A percentile compares a stretch with the other conserved stretches of the same genome.
These are phyloP conservation scores for Erannis defoliaria DNA, from an alignment of 2,888 invertebrate species.

Conservation along the genomic window DNA sequence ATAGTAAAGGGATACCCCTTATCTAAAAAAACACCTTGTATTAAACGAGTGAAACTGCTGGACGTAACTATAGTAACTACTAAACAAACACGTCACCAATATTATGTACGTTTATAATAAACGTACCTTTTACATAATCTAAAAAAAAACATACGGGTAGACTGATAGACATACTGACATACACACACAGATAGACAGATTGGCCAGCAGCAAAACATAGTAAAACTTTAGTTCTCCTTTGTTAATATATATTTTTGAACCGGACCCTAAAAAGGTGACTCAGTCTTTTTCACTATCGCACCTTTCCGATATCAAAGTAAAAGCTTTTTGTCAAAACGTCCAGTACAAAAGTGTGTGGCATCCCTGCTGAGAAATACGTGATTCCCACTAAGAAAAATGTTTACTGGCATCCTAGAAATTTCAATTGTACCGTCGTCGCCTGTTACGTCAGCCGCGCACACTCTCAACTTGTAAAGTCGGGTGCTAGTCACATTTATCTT, in stretches of 20 bases:
- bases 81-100: no score
- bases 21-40: no score
- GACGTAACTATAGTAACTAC: no score
- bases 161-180: no score
- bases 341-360: conserved; percentile 55
- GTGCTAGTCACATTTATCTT: conserved; percentile 62
- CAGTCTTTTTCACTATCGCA: conserved; percentile 53
- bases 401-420: conserved; percentile 81
- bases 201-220: not conserved
- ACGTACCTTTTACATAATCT: no score
- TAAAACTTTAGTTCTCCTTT: not conserved
- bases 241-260: no score
- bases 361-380: conserved; percentile 77
- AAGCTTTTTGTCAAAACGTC: conserved; percentile 65
- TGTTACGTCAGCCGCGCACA: conserved; percentile 70
- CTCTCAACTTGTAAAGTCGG: conserved; percentile 78
- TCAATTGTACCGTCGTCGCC: conserved; percentile 76
- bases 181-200: no score
- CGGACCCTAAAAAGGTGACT: conserved; percentile 16
- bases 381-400: conserved; percentile 78
- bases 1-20: no score
- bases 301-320: conserved; percentile 66
- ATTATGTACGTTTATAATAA: no score
- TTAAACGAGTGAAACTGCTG: no score
- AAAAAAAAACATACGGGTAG: no score